phyloP scores from a whole-genome alignment of 2,113 vertebrate genomes.

The Tragelaphus buxtoni region DNA sequence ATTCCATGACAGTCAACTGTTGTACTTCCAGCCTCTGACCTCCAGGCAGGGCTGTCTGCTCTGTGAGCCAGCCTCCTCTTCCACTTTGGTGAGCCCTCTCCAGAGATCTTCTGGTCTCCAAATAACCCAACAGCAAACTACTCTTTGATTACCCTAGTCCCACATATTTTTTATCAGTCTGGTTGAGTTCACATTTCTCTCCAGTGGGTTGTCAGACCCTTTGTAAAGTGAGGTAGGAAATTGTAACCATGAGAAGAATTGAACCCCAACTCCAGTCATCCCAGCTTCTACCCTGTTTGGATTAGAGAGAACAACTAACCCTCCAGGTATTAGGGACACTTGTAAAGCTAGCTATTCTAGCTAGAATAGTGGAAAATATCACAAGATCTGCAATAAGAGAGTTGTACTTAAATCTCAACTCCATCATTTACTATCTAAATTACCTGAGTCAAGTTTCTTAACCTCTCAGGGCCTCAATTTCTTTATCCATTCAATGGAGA shows the following conservation, averaged over 20 bases:
- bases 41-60: background rate
- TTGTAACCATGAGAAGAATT: background rate
- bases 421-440: background rate
- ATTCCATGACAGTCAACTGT: background rate
- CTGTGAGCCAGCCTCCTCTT: background rate
- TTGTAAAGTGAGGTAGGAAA: background rate
- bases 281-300: background rate
- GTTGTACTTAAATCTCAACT: background rate
- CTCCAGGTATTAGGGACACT: background rate
- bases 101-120: background rate
- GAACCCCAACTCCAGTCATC: background rate
- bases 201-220: background rate
- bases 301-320: background rate
- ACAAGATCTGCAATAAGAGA: background rate
- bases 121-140: background rate
- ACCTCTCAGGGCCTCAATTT: background rate
- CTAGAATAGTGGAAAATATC: background rate
- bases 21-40: background rate
- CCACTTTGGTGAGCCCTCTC: background rate
- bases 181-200: background rate
- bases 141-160: background rate
- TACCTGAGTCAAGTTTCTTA: background rate
- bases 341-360: background rate
- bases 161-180: background rate
- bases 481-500: background rate